phyloP scores from a whole-genome alignment of 2,888 invertebrate species.

The Lithosia quadra region DNA sequence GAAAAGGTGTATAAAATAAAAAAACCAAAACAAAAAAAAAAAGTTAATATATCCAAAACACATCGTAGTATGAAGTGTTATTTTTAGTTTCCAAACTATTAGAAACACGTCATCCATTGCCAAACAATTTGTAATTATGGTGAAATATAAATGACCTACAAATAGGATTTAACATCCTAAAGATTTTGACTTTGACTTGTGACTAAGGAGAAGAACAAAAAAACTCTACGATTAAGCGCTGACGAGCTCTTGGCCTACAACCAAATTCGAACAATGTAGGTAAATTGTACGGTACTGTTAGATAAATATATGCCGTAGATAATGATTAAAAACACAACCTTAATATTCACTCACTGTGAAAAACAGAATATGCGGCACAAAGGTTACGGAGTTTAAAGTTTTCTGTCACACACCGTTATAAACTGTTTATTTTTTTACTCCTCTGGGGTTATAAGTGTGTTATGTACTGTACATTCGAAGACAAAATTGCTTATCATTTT shows the following conservation, averaged over 20 bases:
- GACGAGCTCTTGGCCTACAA: neutral
- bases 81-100: no score
- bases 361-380: slow-evolving; percentile 17
- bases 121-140: no score
- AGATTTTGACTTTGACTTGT: no score
- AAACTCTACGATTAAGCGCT: no score
- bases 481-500: neutral
- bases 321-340: slow-evolving; percentile 24
- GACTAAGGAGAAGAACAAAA: no score
- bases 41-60: no score
- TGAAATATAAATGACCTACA: no score
- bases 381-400: slow-evolving; percentile 22
- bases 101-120: no score
- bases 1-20: no score
- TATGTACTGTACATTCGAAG: slow-evolving; percentile 6
- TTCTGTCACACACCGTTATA: slow-evolving; percentile 18
- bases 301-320: slow-evolving; percentile 19
- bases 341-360: slow-evolving; percentile 30
- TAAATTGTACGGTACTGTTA: slow-evolving; percentile 28
- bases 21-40: no score
- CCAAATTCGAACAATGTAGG: slow-evolving; percentile 14
- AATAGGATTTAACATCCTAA: no score
- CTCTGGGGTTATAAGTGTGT: neutral
- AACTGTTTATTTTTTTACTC: neutral
- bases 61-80: no score